Percentiles rank a stretch among this genome's conserved stretches.
Conservation (phyloP, 2,113 vertebrate genomes). For the Percopsis transmontana region DNA sequence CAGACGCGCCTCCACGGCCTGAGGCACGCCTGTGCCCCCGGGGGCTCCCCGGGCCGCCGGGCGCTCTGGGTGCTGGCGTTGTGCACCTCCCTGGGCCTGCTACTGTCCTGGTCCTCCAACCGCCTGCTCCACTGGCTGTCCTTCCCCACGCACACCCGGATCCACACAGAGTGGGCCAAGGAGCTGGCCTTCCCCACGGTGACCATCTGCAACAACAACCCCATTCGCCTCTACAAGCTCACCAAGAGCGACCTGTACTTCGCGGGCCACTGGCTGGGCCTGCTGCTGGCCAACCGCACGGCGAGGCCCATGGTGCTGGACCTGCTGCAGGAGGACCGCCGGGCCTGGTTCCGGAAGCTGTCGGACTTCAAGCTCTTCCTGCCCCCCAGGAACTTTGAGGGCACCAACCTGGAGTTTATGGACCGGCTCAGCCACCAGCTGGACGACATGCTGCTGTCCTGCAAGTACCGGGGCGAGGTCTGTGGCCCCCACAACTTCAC, state of each 20-base stretch:
- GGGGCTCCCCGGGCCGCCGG: constrained; percentile 81
- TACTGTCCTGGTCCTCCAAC: constrained; percentile 95
- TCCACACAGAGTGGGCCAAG: constrained; percentile 93
- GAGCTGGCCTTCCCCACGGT: constrained; percentile 92
- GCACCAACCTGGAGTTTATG: constrained; percentile 95
- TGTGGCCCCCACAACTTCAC: constrained; percentile 98
- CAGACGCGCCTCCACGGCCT: constrained; percentile 89
- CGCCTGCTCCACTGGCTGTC: constrained; percentile 92
- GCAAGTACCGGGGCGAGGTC: constrained; percentile 94
- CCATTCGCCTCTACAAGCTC: constrained; percentile 91
- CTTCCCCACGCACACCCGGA: constrained; percentile 91
- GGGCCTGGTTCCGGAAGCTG: constrained; percentile 92
- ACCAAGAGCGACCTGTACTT: constrained; percentile 97
- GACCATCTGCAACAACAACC: constrained; percentile 99
- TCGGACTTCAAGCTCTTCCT: constrained; percentile 95
- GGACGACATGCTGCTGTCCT: constrained; percentile 97
- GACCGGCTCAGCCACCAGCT: constrained; percentile 95
- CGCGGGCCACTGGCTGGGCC: constrained; percentile 93
- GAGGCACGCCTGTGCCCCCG: constrained; percentile 83
- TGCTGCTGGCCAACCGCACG: constrained; percentile 90
- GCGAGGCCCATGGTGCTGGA: constrained; percentile 89
- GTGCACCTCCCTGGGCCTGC: constrained; percentile 89
- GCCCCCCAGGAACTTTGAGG: constrained; percentile 93
- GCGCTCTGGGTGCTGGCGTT: constrained; percentile 92
- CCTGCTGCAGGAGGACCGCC: constrained; percentile 88